phyloP scores from a whole-genome alignment of 2,888 invertebrate genomes.

The Oscheius sp. region DNA sequence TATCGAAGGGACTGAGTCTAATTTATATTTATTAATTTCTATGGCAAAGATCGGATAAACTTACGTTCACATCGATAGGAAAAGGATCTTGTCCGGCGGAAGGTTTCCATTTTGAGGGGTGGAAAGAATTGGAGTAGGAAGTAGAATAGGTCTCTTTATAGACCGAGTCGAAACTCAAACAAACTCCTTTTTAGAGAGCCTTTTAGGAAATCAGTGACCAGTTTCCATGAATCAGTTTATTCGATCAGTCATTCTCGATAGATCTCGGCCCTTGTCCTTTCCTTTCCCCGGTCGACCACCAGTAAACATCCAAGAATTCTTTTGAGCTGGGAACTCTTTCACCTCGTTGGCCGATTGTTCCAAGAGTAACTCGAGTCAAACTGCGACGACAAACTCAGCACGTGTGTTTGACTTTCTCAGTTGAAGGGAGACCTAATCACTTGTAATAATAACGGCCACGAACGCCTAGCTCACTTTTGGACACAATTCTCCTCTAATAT shows the following conservation, averaged over 20 bases:
- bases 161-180: slow-evolving; percentile 10
- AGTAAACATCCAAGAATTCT: no score
- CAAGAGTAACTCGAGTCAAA: slow-evolving; percentile 23
- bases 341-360: background rate
- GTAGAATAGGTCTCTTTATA: slow-evolving; percentile 5
- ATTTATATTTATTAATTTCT: background rate
- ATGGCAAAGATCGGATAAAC: background rate
- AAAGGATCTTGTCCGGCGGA: slow-evolving; percentile 10
- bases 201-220: background rate
- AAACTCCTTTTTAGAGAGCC: background rate
- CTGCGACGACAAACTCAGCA: slow-evolving; percentile 6
- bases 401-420: slow-evolving; percentile 22
- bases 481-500: no score
- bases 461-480: background rate
- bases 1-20: background rate
- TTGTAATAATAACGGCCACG: slow-evolving; percentile 30
- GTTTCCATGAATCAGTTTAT: background rate
- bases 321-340: background rate
- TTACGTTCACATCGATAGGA: slow-evolving; percentile 22
- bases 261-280: no score
- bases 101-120: slow-evolving; percentile 7
- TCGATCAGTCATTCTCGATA: background rate
- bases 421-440: slow-evolving; percentile 17
- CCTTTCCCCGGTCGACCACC: no score
- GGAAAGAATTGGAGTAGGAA: no score